Base-by-base conservation (phyloP, 2,797 vertebrate genomes). In the Sorex maritimensis region DNA sequence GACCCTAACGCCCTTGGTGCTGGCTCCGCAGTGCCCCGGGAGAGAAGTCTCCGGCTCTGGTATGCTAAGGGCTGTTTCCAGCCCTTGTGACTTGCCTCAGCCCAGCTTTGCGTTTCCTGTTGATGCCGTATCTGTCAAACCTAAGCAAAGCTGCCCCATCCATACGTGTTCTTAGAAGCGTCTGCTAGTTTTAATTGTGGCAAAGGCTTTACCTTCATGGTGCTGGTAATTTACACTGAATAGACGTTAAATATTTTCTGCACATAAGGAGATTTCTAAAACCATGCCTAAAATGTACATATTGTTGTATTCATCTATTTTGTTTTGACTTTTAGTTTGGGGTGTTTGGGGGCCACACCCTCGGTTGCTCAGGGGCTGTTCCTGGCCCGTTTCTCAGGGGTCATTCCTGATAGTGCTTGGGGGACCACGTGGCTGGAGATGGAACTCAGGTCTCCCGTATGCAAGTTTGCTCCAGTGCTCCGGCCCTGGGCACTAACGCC, bases 191-290 rank as follows among this genome's bases (percentile, higher is more conserved):
- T 92, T 86, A 90, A 79, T 41, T 65, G 30, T 83, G 17, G 17
- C 24, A 11, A 89, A 28, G n/a, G 30, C 28, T 52, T 81, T 81
- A 46, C 30, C 41, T 83, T 87, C 58, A 19, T 92, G 28, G n/a
- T 78, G 46, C 23, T 75, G 19, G 19, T 90, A 68, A 49, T 46
- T 92, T 90, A 44, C 26, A 63, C 61, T 75, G 58, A 44, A 17
- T 52, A 10, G 26, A 2, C 15, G 10, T 41, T 67, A 71, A 88
- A 58, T 88, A 44, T 74, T n/a, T 49, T 23, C 41, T 34, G 1
- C 65, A 81, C 65, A 85, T 61, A 87, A 92, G 74, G 24, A 23
- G n/a, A 73, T 55, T 89, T 89, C 78, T 79, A 30, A 82, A 92
- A 92, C 81, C 46, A 85, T 86, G 49, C 24, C 44, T 30, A 24